These are phyloP conservation scores for Plotosus lineatus DNA, from an alignment of 2,113 vertebrate genomes.

Conservation along the genomic window DNA sequence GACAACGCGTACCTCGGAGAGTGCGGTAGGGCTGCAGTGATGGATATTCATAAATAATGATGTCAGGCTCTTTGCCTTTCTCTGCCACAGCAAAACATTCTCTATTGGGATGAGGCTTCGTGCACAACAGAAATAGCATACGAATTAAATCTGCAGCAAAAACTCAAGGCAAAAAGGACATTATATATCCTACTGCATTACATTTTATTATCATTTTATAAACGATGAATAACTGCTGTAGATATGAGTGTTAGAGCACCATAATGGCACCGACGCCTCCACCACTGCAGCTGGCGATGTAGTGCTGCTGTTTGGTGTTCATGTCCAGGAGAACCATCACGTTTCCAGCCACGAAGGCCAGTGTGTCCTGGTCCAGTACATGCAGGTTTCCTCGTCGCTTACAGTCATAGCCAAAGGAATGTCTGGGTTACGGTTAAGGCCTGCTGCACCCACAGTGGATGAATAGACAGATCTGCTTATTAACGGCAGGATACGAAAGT, in stretches of 20 bases:
- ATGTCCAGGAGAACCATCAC: slow-evolving; percentile 80
- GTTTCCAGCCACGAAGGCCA: slow-evolving; percentile 87
- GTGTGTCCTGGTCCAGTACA: slow-evolving; percentile 75
- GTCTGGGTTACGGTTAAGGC: slow-evolving; percentile 68
- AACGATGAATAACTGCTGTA: not conserved
- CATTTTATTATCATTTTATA: not conserved
- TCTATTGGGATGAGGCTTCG: slow-evolving; percentile 81
- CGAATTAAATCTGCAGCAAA: not conserved
- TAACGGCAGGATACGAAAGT: slow-evolving; percentile 82
- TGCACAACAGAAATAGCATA: slow-evolving; percentile 53
- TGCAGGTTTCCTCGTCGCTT: slow-evolving; percentile 81
- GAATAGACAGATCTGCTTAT: not conserved
- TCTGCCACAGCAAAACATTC: slow-evolving; percentile 84
- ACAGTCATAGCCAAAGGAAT: slow-evolving; percentile 94
- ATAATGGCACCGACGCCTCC: slow-evolving; percentile 85
- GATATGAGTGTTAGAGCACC: slow-evolving; percentile 63
- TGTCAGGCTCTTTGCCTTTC: slow-evolving; percentile 81
- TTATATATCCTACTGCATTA: not conserved
- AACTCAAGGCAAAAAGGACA: not conserved
- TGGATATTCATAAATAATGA: slow-evolving; percentile 89
- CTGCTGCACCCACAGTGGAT: no score
- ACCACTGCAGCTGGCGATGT: slow-evolving; percentile 78
- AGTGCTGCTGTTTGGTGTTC: slow-evolving; percentile 75
- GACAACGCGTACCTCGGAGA: slow-evolving; percentile 79
- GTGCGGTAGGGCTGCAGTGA: slow-evolving; percentile 80